Percentiles rank a stretch among this genome's conserved stretches.
Evolutionary conservation across 2,113 vertebrate genomes (phyloP).

Genomic region (Protobothrops mucrosquamatus): DNA sequence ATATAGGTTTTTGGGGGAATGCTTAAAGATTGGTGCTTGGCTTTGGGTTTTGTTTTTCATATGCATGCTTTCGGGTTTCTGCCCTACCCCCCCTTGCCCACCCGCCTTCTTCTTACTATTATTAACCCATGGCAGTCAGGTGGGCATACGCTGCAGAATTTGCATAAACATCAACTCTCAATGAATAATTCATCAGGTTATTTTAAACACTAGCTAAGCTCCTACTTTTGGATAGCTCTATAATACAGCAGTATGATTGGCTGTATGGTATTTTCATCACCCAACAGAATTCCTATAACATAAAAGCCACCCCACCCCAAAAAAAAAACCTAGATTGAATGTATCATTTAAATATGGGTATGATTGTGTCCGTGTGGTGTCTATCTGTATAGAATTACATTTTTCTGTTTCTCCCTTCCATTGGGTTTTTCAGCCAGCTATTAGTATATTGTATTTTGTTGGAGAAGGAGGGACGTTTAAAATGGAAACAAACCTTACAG

Average conservation of each 20-base stretch:
- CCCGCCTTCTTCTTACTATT: constrained; percentile 32
- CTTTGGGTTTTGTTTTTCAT: constrained; percentile 37
- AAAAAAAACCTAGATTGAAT: constrained; percentile 46
- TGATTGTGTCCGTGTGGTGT: background rate
- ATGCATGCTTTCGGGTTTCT: constrained; percentile 19
- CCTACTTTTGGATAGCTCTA: constrained; percentile 48
- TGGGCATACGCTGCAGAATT: constrained; percentile 71
- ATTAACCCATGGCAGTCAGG: constrained; percentile 65
- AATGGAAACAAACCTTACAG: constrained; percentile 35
- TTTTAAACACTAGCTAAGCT: constrained; percentile 71
- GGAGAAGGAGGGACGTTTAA: background rate
- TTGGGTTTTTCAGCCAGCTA: background rate
- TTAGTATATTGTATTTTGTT: constrained; percentile 36
- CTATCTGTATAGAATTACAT: constrained; percentile 33
- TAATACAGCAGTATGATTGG: constrained; percentile 67
- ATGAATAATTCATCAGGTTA: constrained; percentile 90
- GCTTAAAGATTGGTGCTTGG: constrained; percentile 44
- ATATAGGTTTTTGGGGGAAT: constrained; percentile 59
- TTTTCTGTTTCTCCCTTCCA: constrained; percentile 39
- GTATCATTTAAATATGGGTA: constrained; percentile 50
- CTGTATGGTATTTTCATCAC: constrained; percentile 68
- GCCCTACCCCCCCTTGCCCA: background rate
- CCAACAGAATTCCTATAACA: constrained; percentile 68
- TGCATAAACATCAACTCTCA: constrained; percentile 83
- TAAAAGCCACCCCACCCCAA: constrained; percentile 57